Evolutionary conservation across 2,113 vertebrate species (phyloP).

Genomic region (Chaenocephalus aceratus): DNA sequence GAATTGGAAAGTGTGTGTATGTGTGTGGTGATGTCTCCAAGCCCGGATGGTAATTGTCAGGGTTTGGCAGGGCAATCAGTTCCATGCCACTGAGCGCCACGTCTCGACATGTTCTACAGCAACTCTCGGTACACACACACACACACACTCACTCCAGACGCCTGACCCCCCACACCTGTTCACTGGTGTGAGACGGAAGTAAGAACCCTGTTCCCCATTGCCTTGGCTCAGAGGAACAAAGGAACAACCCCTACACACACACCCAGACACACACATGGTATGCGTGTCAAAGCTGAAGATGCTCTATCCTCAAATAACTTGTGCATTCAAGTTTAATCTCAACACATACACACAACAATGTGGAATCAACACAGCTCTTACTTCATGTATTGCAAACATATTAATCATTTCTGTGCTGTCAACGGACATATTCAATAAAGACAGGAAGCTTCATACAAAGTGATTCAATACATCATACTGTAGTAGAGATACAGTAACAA

Average conservation of each 20-base stretch:
- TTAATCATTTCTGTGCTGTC: background rate
- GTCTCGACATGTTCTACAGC: conserved; percentile 71
- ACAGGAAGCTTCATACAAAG: too few species aligned
- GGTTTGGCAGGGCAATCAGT: conserved; percentile 79
- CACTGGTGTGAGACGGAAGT: conserved; percentile 73
- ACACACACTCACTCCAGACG: conserved; percentile 26
- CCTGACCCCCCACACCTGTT: conserved; percentile 66
- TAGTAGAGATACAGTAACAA: too few species aligned
- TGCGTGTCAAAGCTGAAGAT: conserved; percentile 33
- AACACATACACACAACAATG: conserved; percentile 7
- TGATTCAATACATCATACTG: background rate
- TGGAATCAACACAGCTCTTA: background rate
- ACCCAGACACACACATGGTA: conserved; percentile 1
- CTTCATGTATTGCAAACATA: background rate
- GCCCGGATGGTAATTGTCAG: conserved; percentile 72
- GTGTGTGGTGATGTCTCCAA: conserved; percentile 37
- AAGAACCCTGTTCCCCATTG: conserved; percentile 67
- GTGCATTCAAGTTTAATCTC: conserved; percentile 6
- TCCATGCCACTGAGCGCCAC: conserved; percentile 71
- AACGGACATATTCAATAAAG: background rate
- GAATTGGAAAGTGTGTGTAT: conserved; percentile 49
- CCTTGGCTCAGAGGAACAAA: conserved; percentile 60
- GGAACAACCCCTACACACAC: conserved; percentile 32
- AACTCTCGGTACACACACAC: conserved; percentile 40
- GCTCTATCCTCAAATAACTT: conserved; percentile 39